Evolutionary conservation across 2,113 vertebrate genomes (phyloP).

Genomic region (Pelmatolapia mariae): DNA sequence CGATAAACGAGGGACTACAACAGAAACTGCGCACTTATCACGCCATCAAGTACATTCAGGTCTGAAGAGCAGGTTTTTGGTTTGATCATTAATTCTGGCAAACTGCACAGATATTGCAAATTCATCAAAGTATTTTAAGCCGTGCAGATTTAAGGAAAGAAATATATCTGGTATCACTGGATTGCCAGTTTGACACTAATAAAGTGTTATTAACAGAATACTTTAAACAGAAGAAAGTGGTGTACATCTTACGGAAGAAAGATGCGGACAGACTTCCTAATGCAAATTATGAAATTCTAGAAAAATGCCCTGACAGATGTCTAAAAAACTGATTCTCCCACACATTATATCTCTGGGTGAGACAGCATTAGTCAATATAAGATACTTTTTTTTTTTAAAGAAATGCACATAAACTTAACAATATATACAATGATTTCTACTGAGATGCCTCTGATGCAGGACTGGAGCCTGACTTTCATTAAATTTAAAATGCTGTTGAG

Average conservation of each 20-base stretch:
- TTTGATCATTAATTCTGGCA: not conserved
- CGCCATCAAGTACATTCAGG: not conserved
- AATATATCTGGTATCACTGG: not conserved
- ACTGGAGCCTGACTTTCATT: rapidly evolving
- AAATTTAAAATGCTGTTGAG: not conserved
- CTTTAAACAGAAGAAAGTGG: rapidly evolving
- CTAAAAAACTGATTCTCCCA: not conserved
- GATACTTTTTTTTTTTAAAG: not conserved
- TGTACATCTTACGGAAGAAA: not conserved
- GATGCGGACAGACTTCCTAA: not conserved
- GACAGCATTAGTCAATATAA: not conserved
- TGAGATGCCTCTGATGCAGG: not conserved
- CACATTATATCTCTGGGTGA: not conserved
- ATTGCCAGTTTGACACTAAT: not conserved
- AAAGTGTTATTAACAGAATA: not conserved
- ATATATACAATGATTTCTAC: not conserved
- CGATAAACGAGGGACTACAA: too few relatives aligned
- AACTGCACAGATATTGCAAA: not conserved
- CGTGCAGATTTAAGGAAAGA: not conserved
- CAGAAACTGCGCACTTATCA: not conserved
- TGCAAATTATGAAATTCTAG: not conserved
- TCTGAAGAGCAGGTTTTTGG: not conserved
- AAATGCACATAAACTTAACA: not conserved
- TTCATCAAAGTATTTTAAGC: not conserved
- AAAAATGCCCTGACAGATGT: rapidly evolving